These are phyloP conservation scores for Pteromalus puparum DNA, from an alignment of 1,140 invertebrate species.

Conservation along the genomic window DNA sequence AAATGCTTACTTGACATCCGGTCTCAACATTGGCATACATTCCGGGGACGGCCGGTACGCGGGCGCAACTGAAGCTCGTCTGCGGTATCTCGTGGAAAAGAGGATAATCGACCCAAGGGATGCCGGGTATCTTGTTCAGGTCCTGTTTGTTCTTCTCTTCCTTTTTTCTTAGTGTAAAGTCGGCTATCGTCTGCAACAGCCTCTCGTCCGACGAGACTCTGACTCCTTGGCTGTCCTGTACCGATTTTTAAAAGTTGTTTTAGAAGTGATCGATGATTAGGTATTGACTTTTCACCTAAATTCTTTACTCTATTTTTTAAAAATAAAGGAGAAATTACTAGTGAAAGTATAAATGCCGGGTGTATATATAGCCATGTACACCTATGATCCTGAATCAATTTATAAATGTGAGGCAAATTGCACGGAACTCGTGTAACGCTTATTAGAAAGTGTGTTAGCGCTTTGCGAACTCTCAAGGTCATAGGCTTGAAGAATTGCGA, in stretches of 20 bases:
- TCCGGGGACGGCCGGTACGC: constrained; percentile 85
- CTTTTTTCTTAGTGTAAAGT: constrained; percentile 56
- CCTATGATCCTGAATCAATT: neutral
- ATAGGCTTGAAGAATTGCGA: neutral
- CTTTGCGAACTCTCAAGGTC: neutral
- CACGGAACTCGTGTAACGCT: neutral
- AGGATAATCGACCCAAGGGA: constrained; percentile 86
- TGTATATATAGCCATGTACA: neutral
- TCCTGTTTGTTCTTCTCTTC: constrained; percentile 81
- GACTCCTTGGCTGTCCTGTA: neutral
- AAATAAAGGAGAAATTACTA: neutral
- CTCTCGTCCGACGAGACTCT: neutral
- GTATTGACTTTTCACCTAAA: no score
- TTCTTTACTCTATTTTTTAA: no score
- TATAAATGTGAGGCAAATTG: neutral
- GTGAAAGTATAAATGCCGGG: neutral
- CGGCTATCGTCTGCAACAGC: constrained; percentile 40
- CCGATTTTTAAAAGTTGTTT: no score
- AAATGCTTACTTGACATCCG: constrained; percentile 83
- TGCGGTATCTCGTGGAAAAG: constrained; percentile 84
- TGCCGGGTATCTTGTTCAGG: constrained; percentile 86
- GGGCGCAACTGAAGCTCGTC: constrained; percentile 86
- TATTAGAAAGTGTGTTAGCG: neutral
- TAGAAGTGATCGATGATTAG: no score
- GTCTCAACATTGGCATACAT: constrained; percentile 93